phyloP scores from a whole-genome alignment of 1,140 invertebrate genomes.

The Hyles euphorbiae region DNA sequence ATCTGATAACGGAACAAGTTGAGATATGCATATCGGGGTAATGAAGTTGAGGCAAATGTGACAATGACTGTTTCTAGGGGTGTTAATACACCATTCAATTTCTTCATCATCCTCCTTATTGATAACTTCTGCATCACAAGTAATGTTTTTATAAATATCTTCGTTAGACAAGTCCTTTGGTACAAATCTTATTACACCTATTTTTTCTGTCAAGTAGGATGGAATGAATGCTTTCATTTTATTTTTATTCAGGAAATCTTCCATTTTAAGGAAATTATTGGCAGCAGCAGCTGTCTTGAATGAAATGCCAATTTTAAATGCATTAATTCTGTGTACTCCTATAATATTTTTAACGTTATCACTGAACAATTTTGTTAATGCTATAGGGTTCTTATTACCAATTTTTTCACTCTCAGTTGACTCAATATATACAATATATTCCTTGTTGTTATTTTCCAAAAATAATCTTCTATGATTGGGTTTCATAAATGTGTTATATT shows the following conservation, averaged over 20 bases:
- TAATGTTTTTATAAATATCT: conserved; percentile 19
- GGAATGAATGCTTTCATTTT: conserved; percentile 20
- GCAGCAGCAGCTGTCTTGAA: conserved; percentile 6
- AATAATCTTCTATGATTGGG: conserved; percentile 6
- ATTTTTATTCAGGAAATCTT: conserved; percentile 9
- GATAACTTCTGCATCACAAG: conserved; percentile 16
- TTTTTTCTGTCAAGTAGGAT: conserved; percentile 10
- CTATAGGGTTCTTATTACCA: conserved; percentile 21
- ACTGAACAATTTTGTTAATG: conserved; percentile 4
- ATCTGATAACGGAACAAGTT: conserved; percentile 14
- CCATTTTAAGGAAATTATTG: conserved; percentile 18
- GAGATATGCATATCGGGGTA: conserved; percentile 16
- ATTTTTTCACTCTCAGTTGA: conserved; percentile 13
- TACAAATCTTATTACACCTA: conserved; percentile 12
- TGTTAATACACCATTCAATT: conserved; percentile 8
- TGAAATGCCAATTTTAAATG: conserved; percentile 8
- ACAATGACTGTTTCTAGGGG: conserved; percentile 10
- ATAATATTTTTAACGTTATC: conserved; percentile 1
- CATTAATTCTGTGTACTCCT: conserved; percentile 5
- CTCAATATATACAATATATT: conserved; percentile 15
- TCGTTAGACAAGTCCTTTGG: conserved; percentile 16
- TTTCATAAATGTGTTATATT: no score
- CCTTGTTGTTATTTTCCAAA: conserved; percentile 11
- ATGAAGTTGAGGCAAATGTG: conserved; percentile 9
- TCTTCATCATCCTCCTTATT: conserved; percentile 15